Evolutionary conservation across 2,113 vertebrate species (phyloP), one percentile per base, ranked within the genome.

Genomic region (Casuarius casuarius): DNA sequence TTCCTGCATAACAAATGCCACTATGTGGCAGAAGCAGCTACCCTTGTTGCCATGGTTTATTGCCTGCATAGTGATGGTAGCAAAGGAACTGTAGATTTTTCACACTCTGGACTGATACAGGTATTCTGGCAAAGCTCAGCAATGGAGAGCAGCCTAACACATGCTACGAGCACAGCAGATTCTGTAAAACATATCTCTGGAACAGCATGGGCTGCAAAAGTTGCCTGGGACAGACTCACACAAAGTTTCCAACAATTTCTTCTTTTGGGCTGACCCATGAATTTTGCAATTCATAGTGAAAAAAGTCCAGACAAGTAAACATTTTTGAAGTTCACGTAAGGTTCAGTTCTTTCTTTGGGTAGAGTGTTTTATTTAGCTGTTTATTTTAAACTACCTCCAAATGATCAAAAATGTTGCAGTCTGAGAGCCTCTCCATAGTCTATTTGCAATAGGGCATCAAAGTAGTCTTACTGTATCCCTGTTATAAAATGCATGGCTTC

Each of bases 121-220:
- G 46, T 16, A 76, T 22, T 63, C 10, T 44, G 58, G 58, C 35
- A 90, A 84, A 77, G 66, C 15, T 9, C 13, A 35, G 44, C 76
- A 91, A 72, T 46, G 95, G 80, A 82, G 61, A 90, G 58, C 82
- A 92, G 77, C 40, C 67, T 63, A 78, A 44, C n/a, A 76, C n/a
- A 61, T 62, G 10, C 38, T 10, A 72, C 0, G 3, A 71, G 46
- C n/a, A n/a, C 22, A 33, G 58, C 56, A 84, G 40, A 71, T 46
- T 23, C 63, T 46, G 58, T 4, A 44, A 97, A 59, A 87, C 19
- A 54, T 23, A 21, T 42, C 2, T 4, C 35, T 73, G 29, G 61
- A 87, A 31, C 4, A 16, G 40, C 35, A 31, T 0, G 1, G 63
- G 31, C 68, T 82, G 33, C 70, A 72, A 46, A 54, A 72, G n/a